These are phyloP conservation scores for Diaperis boleti DNA, from an alignment of 2,888 invertebrate species.

Conservation along the genomic window DNA sequence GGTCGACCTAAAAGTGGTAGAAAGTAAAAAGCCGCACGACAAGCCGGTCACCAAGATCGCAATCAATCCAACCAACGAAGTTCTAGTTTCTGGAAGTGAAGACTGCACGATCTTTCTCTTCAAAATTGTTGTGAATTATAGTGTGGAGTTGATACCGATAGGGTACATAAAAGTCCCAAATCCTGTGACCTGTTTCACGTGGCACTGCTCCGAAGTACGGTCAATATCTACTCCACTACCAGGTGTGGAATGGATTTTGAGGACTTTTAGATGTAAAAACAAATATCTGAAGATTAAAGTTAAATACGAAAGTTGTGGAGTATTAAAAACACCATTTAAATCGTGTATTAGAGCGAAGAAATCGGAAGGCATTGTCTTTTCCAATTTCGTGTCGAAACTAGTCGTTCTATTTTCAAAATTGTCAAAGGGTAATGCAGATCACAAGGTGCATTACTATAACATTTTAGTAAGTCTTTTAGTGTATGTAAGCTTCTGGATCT, in stretches of 20 bases:
- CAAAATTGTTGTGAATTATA: conserved; percentile 63
- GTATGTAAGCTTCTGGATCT: too few species aligned
- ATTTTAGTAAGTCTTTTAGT: too few species aligned
- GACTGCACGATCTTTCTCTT: conserved; percentile 81
- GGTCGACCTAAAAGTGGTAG: conserved; percentile 31
- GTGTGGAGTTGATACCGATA: conserved; percentile 70
- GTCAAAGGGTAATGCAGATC: too few species aligned
- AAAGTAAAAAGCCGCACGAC: conserved; percentile 77
- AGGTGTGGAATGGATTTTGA: background rate
- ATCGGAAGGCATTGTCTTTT: too few species aligned
- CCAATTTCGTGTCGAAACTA: too few species aligned
- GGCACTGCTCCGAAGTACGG: conserved; percentile 64
- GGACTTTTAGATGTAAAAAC: too few species aligned
- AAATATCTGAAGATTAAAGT: too few species aligned
- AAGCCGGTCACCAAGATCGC: conserved; percentile 73
- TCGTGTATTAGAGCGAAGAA: too few species aligned
- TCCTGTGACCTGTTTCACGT: conserved; percentile 74
- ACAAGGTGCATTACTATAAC: too few species aligned
- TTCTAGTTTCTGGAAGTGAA: conserved; percentile 76
- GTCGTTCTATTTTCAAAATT: too few species aligned
- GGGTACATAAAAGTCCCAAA: conserved; percentile 77
- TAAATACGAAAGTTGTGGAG: too few species aligned
- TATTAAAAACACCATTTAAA: too few species aligned
- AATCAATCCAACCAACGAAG: conserved; percentile 69
- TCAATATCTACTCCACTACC: background rate